A percentile compares a stretch with the other conserved stretches of the same genome.
Conservation (phyloP, 2,113 vertebrate species). For the Sinocyclocheilus anophthalmus region DNA sequence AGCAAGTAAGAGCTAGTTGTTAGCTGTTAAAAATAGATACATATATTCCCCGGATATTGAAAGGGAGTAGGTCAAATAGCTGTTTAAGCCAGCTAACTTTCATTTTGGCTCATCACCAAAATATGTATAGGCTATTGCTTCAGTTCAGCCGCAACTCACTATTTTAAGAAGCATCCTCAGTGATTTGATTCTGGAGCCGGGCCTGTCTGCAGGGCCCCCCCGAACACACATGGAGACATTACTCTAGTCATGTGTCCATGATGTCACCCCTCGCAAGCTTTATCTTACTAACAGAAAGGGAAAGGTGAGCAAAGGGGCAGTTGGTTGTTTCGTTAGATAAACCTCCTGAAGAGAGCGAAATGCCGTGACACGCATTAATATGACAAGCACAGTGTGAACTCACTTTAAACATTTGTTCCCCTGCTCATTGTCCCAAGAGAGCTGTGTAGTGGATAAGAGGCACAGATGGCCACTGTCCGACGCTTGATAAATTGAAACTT, state of each 20-base stretch:
- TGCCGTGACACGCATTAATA: constrained; percentile 13
- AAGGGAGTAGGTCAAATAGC: not conserved
- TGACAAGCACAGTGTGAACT: not conserved
- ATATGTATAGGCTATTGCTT: not conserved
- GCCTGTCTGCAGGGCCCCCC: no score
- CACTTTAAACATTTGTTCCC: constrained; percentile 32
- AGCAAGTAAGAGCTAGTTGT: not conserved
- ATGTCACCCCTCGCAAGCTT: constrained; percentile 22
- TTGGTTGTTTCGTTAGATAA: constrained; percentile 9
- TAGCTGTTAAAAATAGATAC: not conserved
- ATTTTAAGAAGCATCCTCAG: no score
- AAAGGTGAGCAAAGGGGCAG: constrained; percentile 2
- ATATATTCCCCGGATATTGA: not conserved
- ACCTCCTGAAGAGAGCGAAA: constrained; percentile 38
- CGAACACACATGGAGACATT: constrained; percentile 20
- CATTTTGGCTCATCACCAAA: not conserved
- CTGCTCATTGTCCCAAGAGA: constrained; percentile 26
- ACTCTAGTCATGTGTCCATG: constrained; percentile 5
- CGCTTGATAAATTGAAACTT: constrained; percentile 27
- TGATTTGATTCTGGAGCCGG: no score
- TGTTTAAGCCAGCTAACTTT: not conserved
- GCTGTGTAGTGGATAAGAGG: constrained; percentile 10
- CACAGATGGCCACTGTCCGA: constrained; percentile 28
- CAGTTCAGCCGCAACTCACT: no score
- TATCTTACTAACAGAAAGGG: constrained; percentile 44